Base-by-base conservation (phyloP, 2,888 invertebrate genomes). In the Julus scanicus region DNA sequence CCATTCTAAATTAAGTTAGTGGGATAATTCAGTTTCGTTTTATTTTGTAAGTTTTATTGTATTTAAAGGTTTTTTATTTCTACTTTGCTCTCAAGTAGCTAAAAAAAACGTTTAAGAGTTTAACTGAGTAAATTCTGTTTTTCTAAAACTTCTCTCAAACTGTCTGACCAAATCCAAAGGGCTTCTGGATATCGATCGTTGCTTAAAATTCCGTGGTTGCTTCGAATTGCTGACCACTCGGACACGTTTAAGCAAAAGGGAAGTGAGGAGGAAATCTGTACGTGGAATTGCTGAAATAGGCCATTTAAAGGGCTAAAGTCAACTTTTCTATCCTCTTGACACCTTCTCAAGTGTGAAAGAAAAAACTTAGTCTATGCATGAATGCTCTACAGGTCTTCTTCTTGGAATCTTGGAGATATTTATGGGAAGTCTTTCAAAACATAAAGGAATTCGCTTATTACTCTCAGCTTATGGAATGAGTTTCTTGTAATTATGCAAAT, bases 221-320 rank as follows among this genome's bases (percentile, higher is more conserved):
- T 80, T 37, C 37, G 80, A 13, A 80, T 80, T 80, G 80, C 80
- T 80, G 80, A 80, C 80, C 80, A 37, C 80, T 39, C 37, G 29
- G 80, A 80, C 80, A 37, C 71, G 20, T 71, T 20, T 37, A 37
- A 80, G 80, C 80, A 15, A 80, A 80, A 39, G 37, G 15, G 15
- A 80, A 39, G 80, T 37, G 80, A 80, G 80, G 37, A 80, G 80
- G 37, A 80, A 80, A 80, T 37, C 80, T 80, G 80, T 80, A 80
- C 80, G 80, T 80, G 80, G 37, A 15, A 80, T 80, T 37, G 80
- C 37, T 39, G 13, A 15, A 80, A 37, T 13, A 80, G 80, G 71
- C 71, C 71, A 71, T 71, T 71, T 71, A 80, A 39, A 80, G 80
- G 80, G 80, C 80, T 80, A 39, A 80, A 80, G 80, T 80, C 80